Evolutionary conservation across 2,113 vertebrate species (phyloP), one percentile per base, ranked within the genome.

Genomic region (Sceloporus tristichus): DNA sequence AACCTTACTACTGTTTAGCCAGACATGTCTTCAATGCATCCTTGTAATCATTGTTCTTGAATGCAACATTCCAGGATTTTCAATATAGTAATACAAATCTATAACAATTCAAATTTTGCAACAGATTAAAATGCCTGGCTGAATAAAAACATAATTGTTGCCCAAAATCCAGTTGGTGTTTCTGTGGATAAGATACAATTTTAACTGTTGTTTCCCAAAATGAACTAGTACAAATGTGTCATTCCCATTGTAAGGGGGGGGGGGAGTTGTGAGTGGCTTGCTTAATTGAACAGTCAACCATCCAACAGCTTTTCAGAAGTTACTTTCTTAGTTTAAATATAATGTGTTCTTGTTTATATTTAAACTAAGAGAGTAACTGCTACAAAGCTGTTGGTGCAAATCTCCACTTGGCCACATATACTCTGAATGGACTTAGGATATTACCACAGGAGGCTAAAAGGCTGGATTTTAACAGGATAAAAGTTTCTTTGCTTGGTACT

Each of bases 131-230:
- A 79, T 79, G 16, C 25, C 27, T 74, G 4, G n/a, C 14, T 9
- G 14, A 74, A 19, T 34, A 74, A 34, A 38, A 74, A 16, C 1
- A 16, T 74, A 13, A 1, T 18, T 74, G 73, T 16, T 38, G 13
- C 73, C 6, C 18, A 34, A 34, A 80, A 80, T 21, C n/a, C 53
- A 9, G 4, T 59, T 9, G 16, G 27, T 83, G 3, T 48, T 14
- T 21, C 14, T 23, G 27, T 82, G 27, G 27, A 14, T 62, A 81
- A 84, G 27, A 79, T 91, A 59, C 85, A 78, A 80, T 65, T 87
- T 91, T 92, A 83, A 89, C 65, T 88, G 59, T 66, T 89, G 87
- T 87, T 87, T 78, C 85, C 34, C 0, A 4, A n/a, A 23, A 25
- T 1, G 92, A 84, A 82, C 88, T 87, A 89, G 65, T 34, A 21